Base-by-base conservation (phyloP, 1,140 invertebrate species). In the Drosophila saltans region DNA sequence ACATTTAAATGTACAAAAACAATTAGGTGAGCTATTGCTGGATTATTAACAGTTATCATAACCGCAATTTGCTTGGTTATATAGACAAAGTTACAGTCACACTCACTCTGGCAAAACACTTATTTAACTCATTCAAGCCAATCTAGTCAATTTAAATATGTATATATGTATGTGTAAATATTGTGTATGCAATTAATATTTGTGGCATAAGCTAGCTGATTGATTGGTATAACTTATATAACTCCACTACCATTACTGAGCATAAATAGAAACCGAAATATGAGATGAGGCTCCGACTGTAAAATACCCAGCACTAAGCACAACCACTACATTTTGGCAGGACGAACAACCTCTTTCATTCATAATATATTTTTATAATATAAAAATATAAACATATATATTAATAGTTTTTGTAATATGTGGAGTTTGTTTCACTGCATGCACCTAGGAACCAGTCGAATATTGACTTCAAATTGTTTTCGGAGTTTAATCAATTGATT, bases 161-260 rank as follows among this genome's bases (percentile, higher is more conserved):
- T 48, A 9, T 9, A 48, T 48, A 48, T 48, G 7, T 48, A 26
- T 52, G 8, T 52, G 24, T 10, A 24, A 8, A 62, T 65, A 59
- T 69, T 63, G 60, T 83, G 70, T 80, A 64, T 78, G 84, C 78
- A 88, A 89, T 89, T 88, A 89, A 88, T 89, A 89, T 89, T 76
- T 88, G 43, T 83, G 84, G 62, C 84, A 88, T 84, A 88, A 89
- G 80, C 77, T 72, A 41, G 58, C 56, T 69, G 67, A 62, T 70
- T 80, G 84, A 88, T 89, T 88, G 83, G 83, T 76, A 88, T 88
- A 65, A 65, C 76, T 88, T 88, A 89, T 73, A 88, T 88, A 88
- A 88, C 60, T 65, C 55, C 56, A 58, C 77, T 67, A 72, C 75
- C 69, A 76, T 80, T 78, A 78, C 75, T 67, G 7, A 78, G 76